Percentiles rank a stretch among this genome's conserved stretches.
Evolutionary conservation across 92 coral and sea anemone species (phyloP).

Genomic region (Muricea muricata): DNA sequence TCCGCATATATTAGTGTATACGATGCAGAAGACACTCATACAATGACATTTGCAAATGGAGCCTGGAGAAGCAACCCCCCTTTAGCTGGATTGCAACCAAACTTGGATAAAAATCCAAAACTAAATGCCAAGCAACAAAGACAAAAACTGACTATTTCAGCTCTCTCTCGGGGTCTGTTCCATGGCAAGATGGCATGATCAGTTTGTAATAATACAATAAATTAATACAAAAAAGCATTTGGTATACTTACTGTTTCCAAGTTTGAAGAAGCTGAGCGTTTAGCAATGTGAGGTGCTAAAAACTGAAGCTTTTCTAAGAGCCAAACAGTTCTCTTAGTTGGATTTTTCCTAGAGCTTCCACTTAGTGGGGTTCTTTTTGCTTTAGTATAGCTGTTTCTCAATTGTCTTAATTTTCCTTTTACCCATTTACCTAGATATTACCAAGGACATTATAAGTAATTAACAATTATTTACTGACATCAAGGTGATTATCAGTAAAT

Average conservation of each 20-base stretch:
- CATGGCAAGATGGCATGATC: neutral
- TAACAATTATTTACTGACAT: no score
- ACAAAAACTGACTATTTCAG: neutral
- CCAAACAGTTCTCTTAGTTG: constrained; percentile 45
- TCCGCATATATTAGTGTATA: neutral
- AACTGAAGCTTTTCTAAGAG: constrained; percentile 42
- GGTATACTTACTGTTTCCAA: constrained; percentile 33
- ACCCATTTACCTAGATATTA: constrained; percentile 66
- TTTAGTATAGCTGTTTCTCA: constrained; percentile 55
- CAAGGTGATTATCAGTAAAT: no score
- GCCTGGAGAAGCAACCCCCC: neutral
- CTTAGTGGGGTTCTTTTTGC: constrained; percentile 36
- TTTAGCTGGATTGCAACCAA: neutral
- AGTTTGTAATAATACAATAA: neutral
- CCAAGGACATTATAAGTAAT: no score
- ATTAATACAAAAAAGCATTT: neutral
- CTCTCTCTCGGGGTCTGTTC: neutral
- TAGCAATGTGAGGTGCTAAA: constrained; percentile 38
- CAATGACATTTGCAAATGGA: neutral
- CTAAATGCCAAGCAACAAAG: neutral
- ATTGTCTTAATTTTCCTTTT: constrained; percentile 33
- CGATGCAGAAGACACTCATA: neutral
- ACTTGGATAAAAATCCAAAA: neutral
- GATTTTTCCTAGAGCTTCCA: constrained; percentile 27
- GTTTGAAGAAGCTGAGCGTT: constrained; percentile 48